phyloP scores from a whole-genome alignment of 2,113 vertebrate species.

The Sapajus apella region DNA sequence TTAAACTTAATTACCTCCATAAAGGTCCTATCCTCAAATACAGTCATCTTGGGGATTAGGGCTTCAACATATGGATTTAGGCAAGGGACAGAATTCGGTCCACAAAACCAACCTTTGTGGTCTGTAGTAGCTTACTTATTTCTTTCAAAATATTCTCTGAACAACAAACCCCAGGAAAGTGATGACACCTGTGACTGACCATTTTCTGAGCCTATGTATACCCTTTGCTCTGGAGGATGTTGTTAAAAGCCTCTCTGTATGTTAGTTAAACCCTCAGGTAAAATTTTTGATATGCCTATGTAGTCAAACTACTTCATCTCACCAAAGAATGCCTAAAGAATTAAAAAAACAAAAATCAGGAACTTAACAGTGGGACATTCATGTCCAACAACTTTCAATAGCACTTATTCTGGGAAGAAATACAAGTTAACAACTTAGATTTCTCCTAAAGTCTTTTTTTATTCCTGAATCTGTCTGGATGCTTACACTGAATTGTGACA shows the following conservation, averaged over 20 bases:
- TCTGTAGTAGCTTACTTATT: neutral
- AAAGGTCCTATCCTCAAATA: too few species aligned
- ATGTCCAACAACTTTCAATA: neutral
- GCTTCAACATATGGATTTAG: neutral
- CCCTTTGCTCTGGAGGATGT: neutral
- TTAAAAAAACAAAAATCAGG: neutral
- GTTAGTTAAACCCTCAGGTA: neutral
- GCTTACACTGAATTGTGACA: neutral
- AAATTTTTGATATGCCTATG: neutral
- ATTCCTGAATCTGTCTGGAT: neutral
- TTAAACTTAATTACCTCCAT: neutral
- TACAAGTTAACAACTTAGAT: neutral
- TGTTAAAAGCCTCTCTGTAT: neutral
- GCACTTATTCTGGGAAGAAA: neutral
- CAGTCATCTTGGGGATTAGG: too few species aligned
- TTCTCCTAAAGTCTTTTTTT: neutral
- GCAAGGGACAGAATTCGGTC: neutral
- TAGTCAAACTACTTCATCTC: neutral
- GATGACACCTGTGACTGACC: neutral
- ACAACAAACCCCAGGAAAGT: neutral
- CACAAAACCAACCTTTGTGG: neutral
- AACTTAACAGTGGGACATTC: neutral
- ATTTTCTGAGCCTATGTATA: neutral
- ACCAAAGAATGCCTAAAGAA: neutral
- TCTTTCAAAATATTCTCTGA: neutral